Evolutionary conservation across 2,113 vertebrate genomes (phyloP).

Genomic region (Microtus richardsoni): DNA sequence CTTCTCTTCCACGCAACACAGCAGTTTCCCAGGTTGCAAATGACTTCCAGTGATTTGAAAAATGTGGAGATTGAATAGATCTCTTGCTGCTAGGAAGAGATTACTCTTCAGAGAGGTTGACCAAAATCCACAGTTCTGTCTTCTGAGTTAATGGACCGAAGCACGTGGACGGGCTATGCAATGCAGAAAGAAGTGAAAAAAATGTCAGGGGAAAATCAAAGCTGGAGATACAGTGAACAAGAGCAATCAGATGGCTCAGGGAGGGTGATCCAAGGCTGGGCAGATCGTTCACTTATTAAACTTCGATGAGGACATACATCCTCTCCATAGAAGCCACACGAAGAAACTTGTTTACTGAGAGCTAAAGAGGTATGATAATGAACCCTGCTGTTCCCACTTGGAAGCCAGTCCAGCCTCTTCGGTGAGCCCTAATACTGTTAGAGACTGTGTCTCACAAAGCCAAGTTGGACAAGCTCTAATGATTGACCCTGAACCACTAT

Average conservation of each 20-base stretch:
- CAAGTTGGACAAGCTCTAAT: background rate
- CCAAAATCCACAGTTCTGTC: conserved; percentile 19
- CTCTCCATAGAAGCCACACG: background rate
- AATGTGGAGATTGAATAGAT: background rate
- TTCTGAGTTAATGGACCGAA: conserved; percentile 31
- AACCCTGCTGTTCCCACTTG: background rate
- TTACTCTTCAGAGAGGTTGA: background rate
- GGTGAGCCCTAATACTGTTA: background rate
- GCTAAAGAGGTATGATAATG: background rate
- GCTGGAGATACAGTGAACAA: background rate
- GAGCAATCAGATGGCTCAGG: conserved; percentile 9
- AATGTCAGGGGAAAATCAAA: background rate
- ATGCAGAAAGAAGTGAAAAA: background rate
- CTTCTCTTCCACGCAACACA: background rate
- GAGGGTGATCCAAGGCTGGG: background rate
- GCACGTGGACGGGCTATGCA: background rate
- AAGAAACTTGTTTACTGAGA: background rate
- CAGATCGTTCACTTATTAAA: background rate
- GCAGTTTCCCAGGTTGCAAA: background rate
- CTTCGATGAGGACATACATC: background rate
- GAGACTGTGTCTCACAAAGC: background rate
- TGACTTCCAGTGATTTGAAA: conserved; percentile 56
- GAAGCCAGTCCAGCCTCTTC: background rate
- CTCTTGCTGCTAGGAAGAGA: conserved; percentile 38
- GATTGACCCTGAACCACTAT: background rate